Conservation (phyloP, 2,888 invertebrate genomes). For the Cephus pygmeus region DNA sequence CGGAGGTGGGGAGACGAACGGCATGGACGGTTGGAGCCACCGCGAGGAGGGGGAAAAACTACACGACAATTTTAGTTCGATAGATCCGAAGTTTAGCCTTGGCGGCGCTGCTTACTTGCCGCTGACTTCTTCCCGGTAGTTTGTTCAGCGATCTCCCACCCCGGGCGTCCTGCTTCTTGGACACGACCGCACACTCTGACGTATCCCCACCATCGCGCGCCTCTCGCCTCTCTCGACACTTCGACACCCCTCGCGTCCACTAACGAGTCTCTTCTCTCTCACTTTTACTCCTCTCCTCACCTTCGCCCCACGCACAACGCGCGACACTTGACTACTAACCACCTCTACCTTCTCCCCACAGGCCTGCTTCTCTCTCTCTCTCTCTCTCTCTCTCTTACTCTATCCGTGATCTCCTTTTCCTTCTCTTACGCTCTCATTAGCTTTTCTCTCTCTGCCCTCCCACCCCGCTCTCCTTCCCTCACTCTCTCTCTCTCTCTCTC, state of each 20-base stretch:
- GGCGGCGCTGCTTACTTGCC: slow-evolving; percentile 63
- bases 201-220: slow-evolving; percentile 64
- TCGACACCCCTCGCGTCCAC: slow-evolving; percentile 62
- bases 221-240: slow-evolving; percentile 49
- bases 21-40: slow-evolving; percentile 27
- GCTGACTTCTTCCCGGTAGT: slow-evolving; percentile 65
- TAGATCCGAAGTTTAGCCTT: slow-evolving; percentile 63
- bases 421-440: slow-evolving; percentile 7
- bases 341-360: slow-evolving; percentile 5
- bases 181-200: slow-evolving; percentile 64
- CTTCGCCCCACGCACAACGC: slow-evolving; percentile 38
- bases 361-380: slow-evolving; percentile 16
- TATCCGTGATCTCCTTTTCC: slow-evolving; percentile 12
- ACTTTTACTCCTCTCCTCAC: not conserved
- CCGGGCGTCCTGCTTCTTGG: slow-evolving; percentile 66
- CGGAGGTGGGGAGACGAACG: slow-evolving; percentile 25
- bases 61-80: slow-evolving; percentile 66
- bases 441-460: not conserved
- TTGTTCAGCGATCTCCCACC: slow-evolving; percentile 50
- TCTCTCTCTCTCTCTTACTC: slow-evolving; percentile 8
- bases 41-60: slow-evolving; percentile 50
- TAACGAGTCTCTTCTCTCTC: slow-evolving; percentile 21
- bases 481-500: slow-evolving; percentile 41
- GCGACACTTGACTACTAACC: slow-evolving; percentile 48
- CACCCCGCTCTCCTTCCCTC: slow-evolving; percentile 23